These are phyloP conservation scores for Calosoma granatense DNA, from an alignment of 1,140 invertebrate genomes.

Conservation along the genomic window DNA sequence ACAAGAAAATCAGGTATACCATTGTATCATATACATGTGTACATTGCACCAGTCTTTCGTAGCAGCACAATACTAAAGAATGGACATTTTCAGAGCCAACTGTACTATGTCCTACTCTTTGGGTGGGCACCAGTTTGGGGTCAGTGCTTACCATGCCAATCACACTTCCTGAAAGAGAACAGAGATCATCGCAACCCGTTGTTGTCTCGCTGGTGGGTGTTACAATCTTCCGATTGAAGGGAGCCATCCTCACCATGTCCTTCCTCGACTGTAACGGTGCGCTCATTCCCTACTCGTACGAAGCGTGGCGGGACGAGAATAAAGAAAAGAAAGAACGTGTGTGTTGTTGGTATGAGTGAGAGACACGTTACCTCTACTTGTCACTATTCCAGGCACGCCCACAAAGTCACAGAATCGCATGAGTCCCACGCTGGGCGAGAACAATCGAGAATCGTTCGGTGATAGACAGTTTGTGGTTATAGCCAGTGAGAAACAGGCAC, in stretches of 20 bases:
- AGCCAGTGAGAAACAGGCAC: conserved; percentile 88
- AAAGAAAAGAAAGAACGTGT: conserved; percentile 55
- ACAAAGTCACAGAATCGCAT: conserved; percentile 54
- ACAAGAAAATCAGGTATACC: conserved; percentile 83
- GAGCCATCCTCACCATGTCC: conserved; percentile 84
- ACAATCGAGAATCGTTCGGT: conserved; percentile 45
- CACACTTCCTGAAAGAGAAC: conserved; percentile 69
- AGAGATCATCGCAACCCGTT: conserved; percentile 78
- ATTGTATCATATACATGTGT: conserved; percentile 1
- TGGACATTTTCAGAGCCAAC: conserved; percentile 57
- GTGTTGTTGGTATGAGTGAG: too few species aligned
- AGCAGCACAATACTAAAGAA: background rate
- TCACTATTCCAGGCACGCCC: conserved; percentile 42
- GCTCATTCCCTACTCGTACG: conserved; percentile 72
- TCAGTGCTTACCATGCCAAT: conserved; percentile 88
- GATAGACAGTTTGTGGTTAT: conserved; percentile 90
- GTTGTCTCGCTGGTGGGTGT: conserved; percentile 82
- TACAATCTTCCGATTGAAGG: conserved; percentile 90
- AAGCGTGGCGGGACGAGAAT: conserved; percentile 80
- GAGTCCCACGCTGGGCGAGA: conserved; percentile 57
- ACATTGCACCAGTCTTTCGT: too few species aligned
- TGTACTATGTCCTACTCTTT: conserved; percentile 71
- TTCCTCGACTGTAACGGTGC: conserved; percentile 91
- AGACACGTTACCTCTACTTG: too few species aligned
- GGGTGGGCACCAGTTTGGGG: conserved; percentile 92